phyloP scores from a whole-genome alignment of 2,797 vertebrate species.

The Orientallactaga sibirica region DNA sequence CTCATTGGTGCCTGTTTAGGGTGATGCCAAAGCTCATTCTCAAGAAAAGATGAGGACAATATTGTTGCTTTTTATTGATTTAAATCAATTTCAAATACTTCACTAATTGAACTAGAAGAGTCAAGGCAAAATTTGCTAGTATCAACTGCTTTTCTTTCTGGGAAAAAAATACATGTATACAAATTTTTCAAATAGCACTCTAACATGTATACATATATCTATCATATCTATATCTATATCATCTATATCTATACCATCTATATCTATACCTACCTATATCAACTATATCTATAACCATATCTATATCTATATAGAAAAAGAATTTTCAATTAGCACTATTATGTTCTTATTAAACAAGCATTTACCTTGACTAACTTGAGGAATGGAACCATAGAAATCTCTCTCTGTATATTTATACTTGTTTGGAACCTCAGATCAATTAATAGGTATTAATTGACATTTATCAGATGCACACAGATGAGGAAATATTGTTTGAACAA shows the following conservation, averaged over 20 bases:
- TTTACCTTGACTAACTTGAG: not conserved
- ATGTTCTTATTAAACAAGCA: not conserved
- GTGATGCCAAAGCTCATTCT: not conserved
- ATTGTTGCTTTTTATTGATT: not conserved
- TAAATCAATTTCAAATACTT: not conserved
- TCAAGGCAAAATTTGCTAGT: not conserved
- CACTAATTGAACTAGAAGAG: not conserved
- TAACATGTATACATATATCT: too few species aligned
- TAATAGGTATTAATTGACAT: not conserved
- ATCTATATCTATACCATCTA: too few species aligned
- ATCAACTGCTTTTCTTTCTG: not conserved
- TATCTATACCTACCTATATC: too few species aligned
- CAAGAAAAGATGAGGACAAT: not conserved
- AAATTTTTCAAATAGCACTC: too few species aligned
- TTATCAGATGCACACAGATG: not conserved
- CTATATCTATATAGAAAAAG: too few species aligned
- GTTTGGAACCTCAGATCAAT: not conserved
- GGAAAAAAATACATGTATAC: not conserved
- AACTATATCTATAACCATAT: too few species aligned
- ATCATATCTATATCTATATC: too few species aligned
- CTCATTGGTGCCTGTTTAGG: not conserved
- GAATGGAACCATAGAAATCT: not conserved
- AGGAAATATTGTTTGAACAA: not conserved
- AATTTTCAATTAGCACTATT: not conserved
- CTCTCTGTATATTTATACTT: not conserved